phyloP scores from a whole-genome alignment of 2,797 vertebrate species.

The Mormyrops attenuatus region DNA sequence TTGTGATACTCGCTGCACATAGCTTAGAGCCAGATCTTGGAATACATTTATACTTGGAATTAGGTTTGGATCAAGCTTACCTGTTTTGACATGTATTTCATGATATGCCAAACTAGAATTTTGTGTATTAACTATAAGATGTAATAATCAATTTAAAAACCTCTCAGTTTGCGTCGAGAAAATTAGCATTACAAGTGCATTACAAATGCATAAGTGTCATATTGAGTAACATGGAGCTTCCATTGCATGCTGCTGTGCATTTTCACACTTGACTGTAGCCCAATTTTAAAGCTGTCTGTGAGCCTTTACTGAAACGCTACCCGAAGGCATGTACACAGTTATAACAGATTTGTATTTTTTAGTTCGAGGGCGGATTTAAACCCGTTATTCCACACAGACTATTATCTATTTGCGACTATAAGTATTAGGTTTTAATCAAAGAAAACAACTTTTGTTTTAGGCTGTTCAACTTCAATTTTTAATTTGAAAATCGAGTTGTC shows the following conservation, averaged over 20 bases:
- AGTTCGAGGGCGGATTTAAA: background rate
- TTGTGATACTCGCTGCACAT: background rate
- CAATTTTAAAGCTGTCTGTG: background rate
- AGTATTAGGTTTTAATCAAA: background rate
- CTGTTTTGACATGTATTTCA: background rate
- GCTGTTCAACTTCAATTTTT: background rate
- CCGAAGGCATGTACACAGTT: background rate
- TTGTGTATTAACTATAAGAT: background rate
- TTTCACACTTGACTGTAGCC: background rate
- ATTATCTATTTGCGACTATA: background rate
- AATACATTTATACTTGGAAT: background rate
- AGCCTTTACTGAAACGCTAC: background rate
- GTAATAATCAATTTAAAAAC: background rate
- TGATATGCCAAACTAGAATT: background rate
- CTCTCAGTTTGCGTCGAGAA: background rate
- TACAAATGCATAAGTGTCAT: background rate
- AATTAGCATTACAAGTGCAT: background rate
- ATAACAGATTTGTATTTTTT: background rate
- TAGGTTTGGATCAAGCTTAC: background rate
- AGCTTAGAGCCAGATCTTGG: background rate
- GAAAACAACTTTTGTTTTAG: background rate
- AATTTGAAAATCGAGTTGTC: background rate
- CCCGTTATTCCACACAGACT: background rate
- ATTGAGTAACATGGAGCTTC: background rate
- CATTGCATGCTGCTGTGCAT: background rate